These are phyloP conservation scores for Phrynocephalus guinanensis DNA, from an alignment of 2,797 vertebrate species.

Conservation along the genomic window DNA sequence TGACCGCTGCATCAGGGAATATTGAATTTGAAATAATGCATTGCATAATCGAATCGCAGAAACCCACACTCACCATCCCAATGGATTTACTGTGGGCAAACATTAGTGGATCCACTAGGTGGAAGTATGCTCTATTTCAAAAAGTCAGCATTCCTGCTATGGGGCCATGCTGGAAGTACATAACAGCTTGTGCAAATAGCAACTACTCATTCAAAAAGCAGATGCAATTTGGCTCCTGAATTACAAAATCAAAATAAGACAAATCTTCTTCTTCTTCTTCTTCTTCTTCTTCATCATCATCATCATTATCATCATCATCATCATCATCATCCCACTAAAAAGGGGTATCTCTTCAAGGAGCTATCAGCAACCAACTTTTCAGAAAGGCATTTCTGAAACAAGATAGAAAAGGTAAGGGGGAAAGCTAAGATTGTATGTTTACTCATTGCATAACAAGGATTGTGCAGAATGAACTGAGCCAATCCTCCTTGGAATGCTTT, in stretches of 20 bases:
- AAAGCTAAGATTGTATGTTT: background rate
- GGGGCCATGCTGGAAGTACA: background rate
- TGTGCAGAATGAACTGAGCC: background rate
- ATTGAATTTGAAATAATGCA: background rate
- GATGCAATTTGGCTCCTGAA: background rate
- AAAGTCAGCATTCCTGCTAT: background rate
- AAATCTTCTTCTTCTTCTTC: background rate
- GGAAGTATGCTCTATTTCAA: background rate
- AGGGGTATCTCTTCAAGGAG: too few species aligned
- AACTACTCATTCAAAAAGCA: background rate
- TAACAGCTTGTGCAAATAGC: background rate
- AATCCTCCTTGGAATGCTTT: background rate
- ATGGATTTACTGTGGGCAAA: background rate
- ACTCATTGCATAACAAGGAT: background rate
- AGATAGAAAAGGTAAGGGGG: background rate
- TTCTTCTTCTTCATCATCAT: too few species aligned
- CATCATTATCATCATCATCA: background rate
- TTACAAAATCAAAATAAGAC: background rate
- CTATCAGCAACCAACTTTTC: background rate
- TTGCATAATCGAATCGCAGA: background rate
- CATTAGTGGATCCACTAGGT: background rate
- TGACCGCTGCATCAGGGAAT: background rate
- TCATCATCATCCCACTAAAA: background rate
- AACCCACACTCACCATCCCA: too few species aligned
- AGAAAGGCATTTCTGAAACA: background rate